These are phyloP conservation scores for Ostrea edulis DNA, from an alignment of 1,140 invertebrate species.

Conservation along the genomic window DNA sequence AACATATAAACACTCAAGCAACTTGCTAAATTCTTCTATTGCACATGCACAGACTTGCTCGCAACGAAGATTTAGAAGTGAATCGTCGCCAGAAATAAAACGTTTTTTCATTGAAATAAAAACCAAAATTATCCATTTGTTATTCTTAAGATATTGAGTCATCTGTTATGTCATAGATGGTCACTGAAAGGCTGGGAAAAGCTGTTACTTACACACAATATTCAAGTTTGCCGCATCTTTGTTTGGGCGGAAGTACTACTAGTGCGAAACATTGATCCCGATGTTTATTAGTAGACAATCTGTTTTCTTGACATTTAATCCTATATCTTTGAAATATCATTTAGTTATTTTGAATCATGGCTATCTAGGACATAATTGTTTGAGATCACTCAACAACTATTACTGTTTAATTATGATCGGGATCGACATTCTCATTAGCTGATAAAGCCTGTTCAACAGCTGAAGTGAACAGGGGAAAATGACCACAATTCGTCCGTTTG, in stretches of 20 bases:
- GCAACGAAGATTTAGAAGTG: not conserved
- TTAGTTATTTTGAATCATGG: not conserved
- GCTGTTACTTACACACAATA: not conserved
- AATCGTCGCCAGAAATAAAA: not conserved
- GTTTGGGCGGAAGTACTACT: not conserved
- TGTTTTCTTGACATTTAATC: not conserved
- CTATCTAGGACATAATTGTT: not conserved
- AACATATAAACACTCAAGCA: no score
- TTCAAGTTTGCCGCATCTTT: slow-evolving; percentile 36
- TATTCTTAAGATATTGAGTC: not conserved
- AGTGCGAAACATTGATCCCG: not conserved
- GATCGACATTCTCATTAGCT: not conserved
- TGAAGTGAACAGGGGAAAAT: slow-evolving; percentile 81
- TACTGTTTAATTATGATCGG: not conserved
- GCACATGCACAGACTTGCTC: slow-evolving; percentile 10
- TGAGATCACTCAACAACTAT: not conserved
- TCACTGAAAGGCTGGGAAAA: not conserved
- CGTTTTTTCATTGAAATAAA: not conserved
- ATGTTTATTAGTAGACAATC: not conserved
- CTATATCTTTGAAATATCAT: not conserved
- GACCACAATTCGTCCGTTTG: slow-evolving; percentile 96
- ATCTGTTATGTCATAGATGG: not conserved
- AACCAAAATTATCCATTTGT: not conserved
- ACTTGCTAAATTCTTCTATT: no score
- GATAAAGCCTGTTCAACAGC: not conserved